Base-by-base conservation (phyloP, 2,797 vertebrate species). In the Anguilla pacifica region DNA sequence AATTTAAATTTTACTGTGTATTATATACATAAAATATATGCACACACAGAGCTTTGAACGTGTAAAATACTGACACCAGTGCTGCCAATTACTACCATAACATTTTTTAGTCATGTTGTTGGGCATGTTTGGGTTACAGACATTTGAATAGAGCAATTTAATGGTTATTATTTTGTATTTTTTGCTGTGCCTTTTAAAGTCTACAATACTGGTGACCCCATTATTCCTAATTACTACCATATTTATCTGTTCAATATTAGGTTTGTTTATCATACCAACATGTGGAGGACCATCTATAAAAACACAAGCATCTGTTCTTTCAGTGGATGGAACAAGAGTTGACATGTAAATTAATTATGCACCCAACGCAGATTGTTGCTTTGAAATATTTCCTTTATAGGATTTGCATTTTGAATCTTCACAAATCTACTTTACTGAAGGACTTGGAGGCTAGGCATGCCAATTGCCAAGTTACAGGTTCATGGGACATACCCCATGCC, bases 121-220 rank as follows among this genome's bases (percentile, higher is more conserved):
- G 9, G 46, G 6, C 46, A 11, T 82, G 22, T 25, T 49, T 82
- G 19, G 19, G 9, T 49, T 46, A n/a, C 17, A 82, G 46, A 82
- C 19, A 49, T 51, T 49, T 51, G 46, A 51, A 82, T n/a, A 46
- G 79, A 6, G 3, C 46, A 82, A 79, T 39, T 79, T 17, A 46
- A 39, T 79, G 74, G 39, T 79, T 79, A 17, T 43, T 43, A 39
- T 79, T 79, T 79, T 19, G 39, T 46, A 39, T 79, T 79, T 74
- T 74, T 74, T 74, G 15, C 4, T 59, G 25, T 0, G 61, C 61
- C 0, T n/a, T 67, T 46, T 43, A 79, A 79, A 46, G 74, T 79
- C 74, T 43, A 79, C 46, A 79, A 79, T 79, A 79, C 15, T 46
- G 74, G 35, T 79, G 74, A 79, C 35, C 74, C 74, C 35, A 79